phyloP scores from a whole-genome alignment of 2,888 invertebrate species.

The Zelleria hepariella region DNA sequence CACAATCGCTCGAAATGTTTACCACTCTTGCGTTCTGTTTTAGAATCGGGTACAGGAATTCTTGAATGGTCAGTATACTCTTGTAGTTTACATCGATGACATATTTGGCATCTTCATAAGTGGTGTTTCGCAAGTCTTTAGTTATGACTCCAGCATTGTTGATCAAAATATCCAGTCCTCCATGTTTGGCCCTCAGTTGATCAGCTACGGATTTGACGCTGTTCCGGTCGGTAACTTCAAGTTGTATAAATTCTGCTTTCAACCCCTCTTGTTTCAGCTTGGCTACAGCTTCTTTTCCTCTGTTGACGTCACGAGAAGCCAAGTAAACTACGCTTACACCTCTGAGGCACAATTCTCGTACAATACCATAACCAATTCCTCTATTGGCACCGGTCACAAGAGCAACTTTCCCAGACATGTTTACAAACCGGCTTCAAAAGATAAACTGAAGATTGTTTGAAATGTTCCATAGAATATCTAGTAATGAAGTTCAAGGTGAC shows the following conservation, averaged over 20 bases:
- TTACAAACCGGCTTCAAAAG: no score
- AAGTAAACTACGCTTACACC: slow-evolving; percentile 76
- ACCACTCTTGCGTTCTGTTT: slow-evolving; percentile 23
- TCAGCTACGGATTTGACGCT: slow-evolving; percentile 23
- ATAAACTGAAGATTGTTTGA: no score
- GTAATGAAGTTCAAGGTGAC: neutral
- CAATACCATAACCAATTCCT: slow-evolving; percentile 76
- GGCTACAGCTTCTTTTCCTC: slow-evolving; percentile 68
- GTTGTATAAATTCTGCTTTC: slow-evolving; percentile 32
- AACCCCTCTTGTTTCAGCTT: slow-evolving; percentile 60
- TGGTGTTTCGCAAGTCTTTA: slow-evolving; percentile 15
- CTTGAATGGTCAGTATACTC: slow-evolving; percentile 21
- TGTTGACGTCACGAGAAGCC: slow-evolving; percentile 68
- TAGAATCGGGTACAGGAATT: slow-evolving; percentile 21
- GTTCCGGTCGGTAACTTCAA: slow-evolving; percentile 22
- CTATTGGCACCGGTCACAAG: slow-evolving; percentile 76
- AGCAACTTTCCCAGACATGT: slow-evolving; percentile 29
- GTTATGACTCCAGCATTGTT: slow-evolving; percentile 27
- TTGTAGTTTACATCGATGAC: slow-evolving; percentile 24
- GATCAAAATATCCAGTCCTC: slow-evolving; percentile 26
- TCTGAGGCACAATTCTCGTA: slow-evolving; percentile 70
- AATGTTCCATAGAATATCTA: neutral
- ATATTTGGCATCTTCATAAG: slow-evolving; percentile 23
- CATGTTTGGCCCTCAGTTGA: slow-evolving; percentile 21
- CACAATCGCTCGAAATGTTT: slow-evolving; percentile 24